Percentiles rank a stretch among this genome's conserved stretches.
Conservation (phyloP, 2,888 invertebrate genomes). For the Drosophila borborema region DNA sequence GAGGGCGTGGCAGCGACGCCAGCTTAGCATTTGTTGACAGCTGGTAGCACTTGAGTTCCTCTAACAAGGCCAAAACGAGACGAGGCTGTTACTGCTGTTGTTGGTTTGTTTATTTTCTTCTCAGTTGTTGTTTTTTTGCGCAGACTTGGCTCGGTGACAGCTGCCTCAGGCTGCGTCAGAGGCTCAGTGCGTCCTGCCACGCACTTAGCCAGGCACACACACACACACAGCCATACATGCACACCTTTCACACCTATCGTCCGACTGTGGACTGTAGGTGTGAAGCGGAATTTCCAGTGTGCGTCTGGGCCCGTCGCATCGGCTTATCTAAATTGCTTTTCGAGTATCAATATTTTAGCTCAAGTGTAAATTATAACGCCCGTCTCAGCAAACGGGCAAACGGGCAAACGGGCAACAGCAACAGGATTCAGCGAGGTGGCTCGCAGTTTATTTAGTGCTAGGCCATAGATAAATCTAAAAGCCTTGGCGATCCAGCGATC, state of each 20-base stretch:
- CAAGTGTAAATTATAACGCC: conserved; percentile 82
- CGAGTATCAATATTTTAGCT: conserved; percentile 84
- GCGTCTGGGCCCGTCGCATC: conserved; percentile 38
- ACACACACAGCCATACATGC: conserved; percentile 21
- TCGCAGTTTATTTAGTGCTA: conserved; percentile 73
- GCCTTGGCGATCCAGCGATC: conserved; percentile 46
- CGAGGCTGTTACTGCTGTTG: conserved; percentile 17
- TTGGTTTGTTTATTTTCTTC: conserved; percentile 16
- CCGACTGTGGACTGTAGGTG: conserved; percentile 65
- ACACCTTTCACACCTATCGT: conserved; percentile 68
- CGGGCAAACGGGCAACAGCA: conserved; percentile 8
- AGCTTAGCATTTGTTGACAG: conserved; percentile 66
- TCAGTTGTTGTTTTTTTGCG: conserved; percentile 32
- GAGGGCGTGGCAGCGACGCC: conserved; percentile 47
- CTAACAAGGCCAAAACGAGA: conserved; percentile 62
- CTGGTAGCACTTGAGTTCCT: conserved; percentile 69
- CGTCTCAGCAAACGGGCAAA: conserved; percentile 15
- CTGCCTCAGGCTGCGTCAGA: conserved; percentile 47
- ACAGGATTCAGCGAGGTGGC: conserved; percentile 24
- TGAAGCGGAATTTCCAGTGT: conserved; percentile 82
- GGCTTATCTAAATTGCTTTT: conserved; percentile 84
- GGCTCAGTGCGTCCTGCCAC: conserved; percentile 52
- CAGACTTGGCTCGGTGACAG: conserved; percentile 51
- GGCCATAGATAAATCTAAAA: conserved; percentile 79
- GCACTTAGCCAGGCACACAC: conserved; percentile 54